phyloP scores from a whole-genome alignment of 2,888 invertebrate species.

The Clistopyga incitator region DNA sequence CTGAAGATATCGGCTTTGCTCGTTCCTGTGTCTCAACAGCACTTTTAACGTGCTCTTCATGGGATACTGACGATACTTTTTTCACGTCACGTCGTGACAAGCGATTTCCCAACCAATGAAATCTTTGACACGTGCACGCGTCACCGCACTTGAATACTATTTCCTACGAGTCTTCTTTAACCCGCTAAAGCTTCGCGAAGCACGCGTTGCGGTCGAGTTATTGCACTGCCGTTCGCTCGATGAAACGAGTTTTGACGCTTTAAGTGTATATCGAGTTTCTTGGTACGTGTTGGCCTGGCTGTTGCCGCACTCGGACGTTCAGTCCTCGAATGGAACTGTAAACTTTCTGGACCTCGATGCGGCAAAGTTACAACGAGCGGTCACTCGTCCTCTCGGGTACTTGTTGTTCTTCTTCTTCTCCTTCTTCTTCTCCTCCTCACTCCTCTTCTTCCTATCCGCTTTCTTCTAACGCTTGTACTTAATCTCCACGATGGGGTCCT shows the following conservation, averaged over 20 bases:
- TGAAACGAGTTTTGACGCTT: conserved; percentile 57
- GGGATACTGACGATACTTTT: background rate
- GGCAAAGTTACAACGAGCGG: conserved; percentile 63
- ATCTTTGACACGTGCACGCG: conserved; percentile 25
- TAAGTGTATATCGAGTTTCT: conserved; percentile 53
- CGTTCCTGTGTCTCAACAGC: conserved; percentile 18
- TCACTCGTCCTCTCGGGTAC: conserved; percentile 61
- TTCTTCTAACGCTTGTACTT: conserved; percentile 7
- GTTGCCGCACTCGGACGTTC: conserved; percentile 39
- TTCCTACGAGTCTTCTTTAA: conserved; percentile 19
- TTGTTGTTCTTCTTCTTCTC: conserved; percentile 35
- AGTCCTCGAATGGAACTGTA: conserved; percentile 57
- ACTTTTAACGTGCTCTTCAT: conserved; percentile 19
- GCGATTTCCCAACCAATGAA: conserved; percentile 6
- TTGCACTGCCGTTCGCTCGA: conserved; percentile 50
- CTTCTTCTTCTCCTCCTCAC: conserved; percentile 25
- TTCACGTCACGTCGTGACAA: conserved; percentile 23
- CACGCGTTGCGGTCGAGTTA: conserved; percentile 46
- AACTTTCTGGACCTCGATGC: conserved; percentile 47
- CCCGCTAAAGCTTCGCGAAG: conserved; percentile 18
- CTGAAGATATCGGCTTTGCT: background rate
- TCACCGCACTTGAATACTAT: background rate
- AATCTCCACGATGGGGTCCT: conserved; percentile 31
- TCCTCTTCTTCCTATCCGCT: conserved; percentile 29
- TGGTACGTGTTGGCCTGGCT: conserved; percentile 41